phyloP scores from a whole-genome alignment of 2,888 invertebrate genomes.

The Trachelus troglodyta region DNA sequence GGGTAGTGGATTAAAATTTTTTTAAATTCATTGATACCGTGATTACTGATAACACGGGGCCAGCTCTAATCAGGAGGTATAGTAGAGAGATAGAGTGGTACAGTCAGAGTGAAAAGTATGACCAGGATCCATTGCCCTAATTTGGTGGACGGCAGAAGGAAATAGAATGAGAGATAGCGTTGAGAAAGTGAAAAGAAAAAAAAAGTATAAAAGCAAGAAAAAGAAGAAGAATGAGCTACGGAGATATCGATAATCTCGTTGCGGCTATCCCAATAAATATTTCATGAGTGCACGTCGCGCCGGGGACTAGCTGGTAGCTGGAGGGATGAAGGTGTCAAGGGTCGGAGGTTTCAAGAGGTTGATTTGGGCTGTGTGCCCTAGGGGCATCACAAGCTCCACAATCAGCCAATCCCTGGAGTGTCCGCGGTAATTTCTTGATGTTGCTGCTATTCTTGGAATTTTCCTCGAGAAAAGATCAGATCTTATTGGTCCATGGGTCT shows the following conservation, averaged over 20 bases:
- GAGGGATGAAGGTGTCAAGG: not conserved
- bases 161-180: not conserved
- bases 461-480: not conserved
- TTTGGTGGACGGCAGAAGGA: not conserved
- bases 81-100: not conserved
- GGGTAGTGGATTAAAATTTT: too few species aligned
- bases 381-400: not conserved
- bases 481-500: not conserved
- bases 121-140: not conserved
- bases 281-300: constrained; percentile 20
- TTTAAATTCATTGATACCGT: too few species aligned
- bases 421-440: not conserved
- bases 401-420: constrained; percentile 5
- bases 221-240: constrained; percentile 2
- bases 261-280: constrained; percentile 13
- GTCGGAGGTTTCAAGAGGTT: not conserved
- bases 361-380: not conserved
- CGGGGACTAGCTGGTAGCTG: not conserved
- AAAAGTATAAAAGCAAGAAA: not conserved
- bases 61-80: not conserved
- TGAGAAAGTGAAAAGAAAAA: not conserved
- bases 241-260: not conserved
- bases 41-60: not conserved
- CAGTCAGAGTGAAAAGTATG: not conserved
- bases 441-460: not conserved